Base-by-base conservation (phyloP, 2,797 vertebrate genomes). In the Siniperca undulata region DNA sequence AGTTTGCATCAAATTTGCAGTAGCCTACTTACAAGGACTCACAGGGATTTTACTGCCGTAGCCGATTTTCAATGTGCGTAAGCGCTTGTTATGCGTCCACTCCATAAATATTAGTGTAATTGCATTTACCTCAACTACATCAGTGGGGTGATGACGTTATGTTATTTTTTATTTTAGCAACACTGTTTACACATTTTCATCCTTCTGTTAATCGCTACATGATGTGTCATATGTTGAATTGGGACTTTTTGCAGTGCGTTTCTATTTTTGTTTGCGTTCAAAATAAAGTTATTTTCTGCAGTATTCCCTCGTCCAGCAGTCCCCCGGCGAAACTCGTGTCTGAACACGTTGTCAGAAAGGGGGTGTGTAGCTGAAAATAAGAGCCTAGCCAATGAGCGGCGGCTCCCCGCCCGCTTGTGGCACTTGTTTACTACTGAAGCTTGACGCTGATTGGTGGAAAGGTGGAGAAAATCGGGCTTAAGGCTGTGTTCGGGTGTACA, bases 261-360 rank as follows among this genome's bases (percentile, higher is more conserved):
- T 80, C 52, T 19, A 2, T 34, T 7, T 5, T 4, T 44, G 16
- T 85, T 85, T 7, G 20, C 4, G 3, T 22, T 40, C 6, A 19
- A 36, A 70, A 0, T 9, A 0, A 0, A 36, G 17, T 75, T 78
- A 24, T 88, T 81, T 81, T 11, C 70, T 4, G 44, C 52, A 2
- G 12, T 6, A 7, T 46, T 40, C 13, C 14, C 53, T 14, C 30
- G 24, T 83, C 73, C 65, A 12, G 76, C 75, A 5, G 84, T 78
- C 78, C 83, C 89, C 88, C 86, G 86, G 92, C 22, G 44, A 92
- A 92, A 92, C 96, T 95, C 95, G 95, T 96, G 95, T 91, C 92
- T 55, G 87, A 92, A 96, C 95, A 96, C 95, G 95, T 96, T 95
- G 95, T 83, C 88, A 66, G 64, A 73, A 80, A 84, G 91, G 92